These are phyloP conservation scores for Delichon dasypus DNA, from an alignment of 2,797 vertebrate species.

Conservation along the genomic window DNA sequence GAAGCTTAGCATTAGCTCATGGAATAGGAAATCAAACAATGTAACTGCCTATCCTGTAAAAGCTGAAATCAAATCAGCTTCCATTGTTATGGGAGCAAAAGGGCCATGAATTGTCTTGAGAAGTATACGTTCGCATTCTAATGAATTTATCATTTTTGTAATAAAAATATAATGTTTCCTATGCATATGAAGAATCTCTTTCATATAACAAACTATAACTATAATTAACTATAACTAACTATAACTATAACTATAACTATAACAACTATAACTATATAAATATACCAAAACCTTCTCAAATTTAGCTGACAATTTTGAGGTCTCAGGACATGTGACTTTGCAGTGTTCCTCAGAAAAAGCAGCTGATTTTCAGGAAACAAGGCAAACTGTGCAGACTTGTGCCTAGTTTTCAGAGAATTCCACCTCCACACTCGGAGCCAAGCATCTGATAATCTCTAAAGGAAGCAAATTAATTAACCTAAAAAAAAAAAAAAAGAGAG, in stretches of 20 bases:
- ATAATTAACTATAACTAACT: too few species aligned
- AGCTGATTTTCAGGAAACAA: background rate
- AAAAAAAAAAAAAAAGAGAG: background rate
- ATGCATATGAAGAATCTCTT: background rate
- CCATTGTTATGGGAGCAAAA: background rate
- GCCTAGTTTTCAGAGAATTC: background rate
- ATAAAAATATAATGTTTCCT: background rate
- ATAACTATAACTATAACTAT: too few species aligned
- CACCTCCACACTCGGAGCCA: accelerated
- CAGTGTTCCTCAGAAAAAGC: background rate
- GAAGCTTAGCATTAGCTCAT: constrained; percentile 39
- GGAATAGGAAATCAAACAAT: background rate
- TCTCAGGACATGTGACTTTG: background rate
- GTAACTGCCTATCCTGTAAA: background rate
- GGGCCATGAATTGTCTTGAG: background rate
- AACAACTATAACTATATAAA: background rate
- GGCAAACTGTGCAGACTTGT: background rate
- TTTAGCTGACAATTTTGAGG: background rate
- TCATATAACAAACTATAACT: too few species aligned
- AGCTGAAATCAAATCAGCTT: constrained; percentile 18
- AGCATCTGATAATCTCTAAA: background rate
- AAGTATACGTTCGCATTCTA: background rate
- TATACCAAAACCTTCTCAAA: background rate
- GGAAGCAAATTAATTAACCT: background rate
- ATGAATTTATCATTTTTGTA: background rate